These are phyloP conservation scores for Amazona finschi DNA, from an alignment of 2,797 vertebrate genomes.

Conservation along the genomic window DNA sequence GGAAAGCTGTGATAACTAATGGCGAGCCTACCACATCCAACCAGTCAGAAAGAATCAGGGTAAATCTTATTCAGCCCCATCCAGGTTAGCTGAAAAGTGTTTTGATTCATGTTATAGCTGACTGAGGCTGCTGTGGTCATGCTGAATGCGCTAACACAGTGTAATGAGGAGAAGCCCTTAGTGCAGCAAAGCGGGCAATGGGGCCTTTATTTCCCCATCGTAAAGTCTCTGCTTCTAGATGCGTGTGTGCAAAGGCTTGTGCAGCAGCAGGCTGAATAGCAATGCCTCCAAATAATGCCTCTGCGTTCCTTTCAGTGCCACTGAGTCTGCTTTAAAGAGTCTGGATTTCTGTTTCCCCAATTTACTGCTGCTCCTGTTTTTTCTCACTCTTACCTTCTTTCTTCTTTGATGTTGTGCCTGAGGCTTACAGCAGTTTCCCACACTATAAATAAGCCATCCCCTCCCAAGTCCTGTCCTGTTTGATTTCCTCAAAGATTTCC, in stretches of 20 bases:
- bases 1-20: neutral
- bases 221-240: conserved; percentile 1
- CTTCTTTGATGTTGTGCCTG: conserved; percentile 46
- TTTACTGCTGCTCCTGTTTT: conserved; percentile 47
- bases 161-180: conserved; percentile 29
- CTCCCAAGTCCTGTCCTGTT: neutral
- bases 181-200: neutral
- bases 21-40: neutral
- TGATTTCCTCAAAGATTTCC: conserved; percentile 11
- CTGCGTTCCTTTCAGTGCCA: neutral
- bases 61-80: neutral
- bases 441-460: conserved; percentile 1
- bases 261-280: conserved; percentile 34
- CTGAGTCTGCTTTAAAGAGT: neutral
- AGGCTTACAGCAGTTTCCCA: conserved; percentile 44
- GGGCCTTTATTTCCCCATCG: neutral
- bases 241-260: neutral
- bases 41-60: neutral
- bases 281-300: neutral
- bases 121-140: neutral
- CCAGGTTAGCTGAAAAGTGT: conserved; percentile 16
- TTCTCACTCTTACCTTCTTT: conserved; percentile 36
- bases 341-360: conserved; percentile 31
- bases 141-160: neutral
- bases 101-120: neutral